Conservation (phyloP, 1,140 invertebrate genomes). For the Magallana gigas region DNA sequence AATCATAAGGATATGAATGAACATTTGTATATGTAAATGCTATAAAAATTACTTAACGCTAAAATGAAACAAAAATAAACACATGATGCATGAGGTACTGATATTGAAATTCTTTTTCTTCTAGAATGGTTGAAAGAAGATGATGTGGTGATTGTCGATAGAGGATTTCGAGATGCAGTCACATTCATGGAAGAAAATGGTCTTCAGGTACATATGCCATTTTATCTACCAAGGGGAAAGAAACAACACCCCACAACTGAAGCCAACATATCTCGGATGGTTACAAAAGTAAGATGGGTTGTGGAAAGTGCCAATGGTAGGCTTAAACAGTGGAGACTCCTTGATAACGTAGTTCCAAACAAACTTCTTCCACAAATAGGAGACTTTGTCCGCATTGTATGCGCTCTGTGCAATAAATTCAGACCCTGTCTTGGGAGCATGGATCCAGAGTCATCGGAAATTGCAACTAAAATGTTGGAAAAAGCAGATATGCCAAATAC, state of each 20-base stretch:
- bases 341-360: constrained; percentile 16
- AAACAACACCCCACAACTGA: background rate
- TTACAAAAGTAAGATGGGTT: background rate
- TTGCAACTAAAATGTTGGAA: background rate
- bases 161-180: constrained; percentile 22
- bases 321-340: constrained; percentile 21
- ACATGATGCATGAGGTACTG: too few species aligned
- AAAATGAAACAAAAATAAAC: too few species aligned
- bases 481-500: background rate
- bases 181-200: background rate
- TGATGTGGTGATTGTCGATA: too few species aligned
- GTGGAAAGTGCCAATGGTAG: background rate
- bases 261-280: background rate
- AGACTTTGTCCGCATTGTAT: background rate
- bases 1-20: too few species aligned
- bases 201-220: background rate
- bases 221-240: background rate
- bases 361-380: background rate
- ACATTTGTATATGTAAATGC: too few species aligned
- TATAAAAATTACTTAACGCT: too few species aligned
- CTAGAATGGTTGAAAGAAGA: too few species aligned
- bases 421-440: too few species aligned
- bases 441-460: too few species aligned
- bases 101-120: too few species aligned
- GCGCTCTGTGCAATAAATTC: too few species aligned